Base-by-base conservation (phyloP, 2,797 vertebrate species). In the Benthosema pterotum region DNA sequence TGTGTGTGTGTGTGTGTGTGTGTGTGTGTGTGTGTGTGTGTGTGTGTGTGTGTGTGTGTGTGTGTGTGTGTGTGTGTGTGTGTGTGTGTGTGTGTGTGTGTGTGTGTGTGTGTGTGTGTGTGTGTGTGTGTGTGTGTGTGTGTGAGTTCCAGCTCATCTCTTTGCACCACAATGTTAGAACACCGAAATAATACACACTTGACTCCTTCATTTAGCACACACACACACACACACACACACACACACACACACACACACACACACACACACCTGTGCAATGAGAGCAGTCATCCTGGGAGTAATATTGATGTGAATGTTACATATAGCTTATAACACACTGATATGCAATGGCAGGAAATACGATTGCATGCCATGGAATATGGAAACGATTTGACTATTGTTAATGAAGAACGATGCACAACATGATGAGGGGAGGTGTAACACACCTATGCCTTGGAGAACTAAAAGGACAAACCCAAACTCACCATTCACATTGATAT, bases 131-230 rank as follows among this genome's bases (percentile, higher is more conserved):
- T 71, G 13, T 69, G 50, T 75, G 60, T 74, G 66, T 71, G 50
- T 62, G 58, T 66, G 52, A 46, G 32, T 57, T 32, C 32, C 32
- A 16, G 62, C 25, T 1, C 25, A 64, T 77, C 72, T 69, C 63
- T 69, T 83, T 61, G 62, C 82, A 77, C 76, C 53, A 59, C 49
- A 51, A 25, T 71, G 73, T 73, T 63, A 50, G 68, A 66, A 69
- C 60, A 69, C 70, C 68, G 52, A 77, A 63, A 64, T 58, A 67
- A 67, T 22, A 78, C 62, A 65, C 32, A 57, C 42, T 15, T 28
- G 22, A 32, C 13, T 25, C 52, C 6, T 53, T 53, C 25, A 43
- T 9, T 18, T 8, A 56, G 46, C 59, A 69, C 65, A 57, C 45
- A 43, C 52, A 53, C 8, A 46, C n/a, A 42, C 65, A 49, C 54